phyloP scores from a whole-genome alignment of 2,797 vertebrate species.

The Clarias fuscus region DNA sequence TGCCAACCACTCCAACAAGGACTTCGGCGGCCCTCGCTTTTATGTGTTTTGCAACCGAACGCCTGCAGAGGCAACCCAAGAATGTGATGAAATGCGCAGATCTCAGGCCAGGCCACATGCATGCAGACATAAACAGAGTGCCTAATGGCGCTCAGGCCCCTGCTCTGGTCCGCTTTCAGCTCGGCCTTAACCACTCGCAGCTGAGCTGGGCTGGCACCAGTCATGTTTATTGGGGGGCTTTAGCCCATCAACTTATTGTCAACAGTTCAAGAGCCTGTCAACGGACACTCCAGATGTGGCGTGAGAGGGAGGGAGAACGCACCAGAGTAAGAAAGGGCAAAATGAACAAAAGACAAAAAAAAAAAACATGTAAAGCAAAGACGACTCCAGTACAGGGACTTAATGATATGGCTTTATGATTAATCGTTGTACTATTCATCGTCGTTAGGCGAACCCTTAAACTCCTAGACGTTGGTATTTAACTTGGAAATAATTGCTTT shows the following conservation, averaged over 20 bases:
- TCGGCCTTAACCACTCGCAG: slow-evolving; percentile 71
- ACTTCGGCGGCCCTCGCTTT: slow-evolving; percentile 51
- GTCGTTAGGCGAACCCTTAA: not conserved
- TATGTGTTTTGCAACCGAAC: slow-evolving; percentile 62
- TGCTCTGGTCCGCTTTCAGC: slow-evolving; percentile 50
- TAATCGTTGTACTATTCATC: slow-evolving; percentile 22
- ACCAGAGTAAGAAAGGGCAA: slow-evolving; percentile 39
- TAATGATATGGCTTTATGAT: slow-evolving; percentile 27
- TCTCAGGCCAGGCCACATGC: slow-evolving; percentile 75
- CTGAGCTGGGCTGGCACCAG: slow-evolving; percentile 78
- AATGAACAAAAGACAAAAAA: slow-evolving; percentile 44
- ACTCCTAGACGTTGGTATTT: not conserved
- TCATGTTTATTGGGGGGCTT: slow-evolving; percentile 80
- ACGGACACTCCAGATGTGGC: slow-evolving; percentile 60
- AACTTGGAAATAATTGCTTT: slow-evolving; percentile 47
- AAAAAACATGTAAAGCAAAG: slow-evolving; percentile 21
- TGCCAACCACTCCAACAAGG: slow-evolving; percentile 45
- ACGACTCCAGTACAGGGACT: slow-evolving; percentile 5
- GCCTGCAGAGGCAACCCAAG: slow-evolving; percentile 59
- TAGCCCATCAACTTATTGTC: slow-evolving; percentile 81
- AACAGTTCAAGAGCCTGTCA: slow-evolving; percentile 80
- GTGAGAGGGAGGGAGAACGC: slow-evolving; percentile 17
- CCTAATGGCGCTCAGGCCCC: slow-evolving; percentile 77
- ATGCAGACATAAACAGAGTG: slow-evolving; percentile 80
- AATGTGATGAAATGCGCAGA: slow-evolving; percentile 69